Evolutionary conservation across 2,797 vertebrate species (phyloP).

Genomic region (Anableps anableps): DNA sequence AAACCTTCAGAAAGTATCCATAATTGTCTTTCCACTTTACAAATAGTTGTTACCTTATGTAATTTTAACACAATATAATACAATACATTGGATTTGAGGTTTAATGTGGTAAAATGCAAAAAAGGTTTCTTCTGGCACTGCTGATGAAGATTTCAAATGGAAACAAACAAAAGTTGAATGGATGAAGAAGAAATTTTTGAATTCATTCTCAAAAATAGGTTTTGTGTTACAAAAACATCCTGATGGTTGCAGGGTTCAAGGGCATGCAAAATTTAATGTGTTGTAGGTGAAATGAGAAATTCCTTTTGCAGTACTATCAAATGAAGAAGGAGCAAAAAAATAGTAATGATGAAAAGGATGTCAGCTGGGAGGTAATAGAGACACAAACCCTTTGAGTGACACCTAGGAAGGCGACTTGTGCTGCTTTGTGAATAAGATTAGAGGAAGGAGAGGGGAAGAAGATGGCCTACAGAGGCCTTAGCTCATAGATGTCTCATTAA

Average conservation of each 20-base stretch:
- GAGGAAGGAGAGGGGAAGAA: conserved; percentile 49
- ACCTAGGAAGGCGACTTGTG: conserved; percentile 66
- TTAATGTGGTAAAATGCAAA: neutral
- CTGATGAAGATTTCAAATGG: conserved; percentile 6
- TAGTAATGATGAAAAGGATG: conserved; percentile 51
- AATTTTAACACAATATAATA: neutral
- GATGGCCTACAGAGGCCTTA: conserved; percentile 71
- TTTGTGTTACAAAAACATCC: conserved; percentile 33
- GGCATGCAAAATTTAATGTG: conserved; percentile 31
- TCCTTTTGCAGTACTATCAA: conserved; percentile 32
- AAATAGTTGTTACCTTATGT: neutral
- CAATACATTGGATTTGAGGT: too few relatives aligned
- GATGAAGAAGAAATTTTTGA: conserved; percentile 22
- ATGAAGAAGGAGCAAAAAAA: conserved; percentile 21
- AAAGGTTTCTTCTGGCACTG: neutral
- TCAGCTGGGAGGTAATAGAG: conserved; percentile 56
- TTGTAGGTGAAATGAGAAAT: conserved; percentile 14
- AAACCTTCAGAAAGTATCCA: neutral
- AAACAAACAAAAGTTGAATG: conserved; percentile 18
- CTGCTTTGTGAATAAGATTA: conserved; percentile 77
- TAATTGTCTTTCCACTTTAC: neutral
- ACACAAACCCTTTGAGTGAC: conserved; percentile 59
- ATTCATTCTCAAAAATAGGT: conserved; percentile 38
- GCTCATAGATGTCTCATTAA: conserved; percentile 71
- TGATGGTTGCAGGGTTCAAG: conserved; percentile 51